Base-by-base conservation (phyloP, 1,140 invertebrate species). In the Pachypsylla venusta region DNA sequence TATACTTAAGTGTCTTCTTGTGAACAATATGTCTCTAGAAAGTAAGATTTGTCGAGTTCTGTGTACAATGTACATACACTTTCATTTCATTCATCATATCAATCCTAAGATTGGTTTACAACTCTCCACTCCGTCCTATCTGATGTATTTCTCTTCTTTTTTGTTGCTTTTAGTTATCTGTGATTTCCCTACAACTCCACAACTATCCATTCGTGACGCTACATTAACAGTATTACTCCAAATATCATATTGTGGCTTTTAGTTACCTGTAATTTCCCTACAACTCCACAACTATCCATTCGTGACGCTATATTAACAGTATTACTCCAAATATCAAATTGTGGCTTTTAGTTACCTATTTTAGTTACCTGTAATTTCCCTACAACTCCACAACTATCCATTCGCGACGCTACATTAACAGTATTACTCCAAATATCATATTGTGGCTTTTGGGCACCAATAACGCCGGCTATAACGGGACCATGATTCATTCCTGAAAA, bases 191-290 rank as follows among this genome's bases (percentile, higher is more conserved):
- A 93, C 88, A 63, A 87, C 76, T 0, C 93, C 93, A 60, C 91
- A 94, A 63, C 90, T 93, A 70, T 97, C 93, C 93, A 98, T 98
- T 25, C 94, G 74, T 7, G 90, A 95, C 1, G 86, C 85, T 4
- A 98, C 92, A 71, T 98, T 98, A 0, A 98, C 94, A 0, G 93
- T 93, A 71, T 98, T 97, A 2, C 94, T 92, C 94, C 94, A 98
- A 65, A 89, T 97, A 66, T 98, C 95, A 73, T 97, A 98, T 67
- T 97, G 93, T 0, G 94, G 95, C 69, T 98, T 98, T 68, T 94
- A 89, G 0, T 93, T 92, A 0, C 93, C 93, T 22, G 97, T 89
- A 12, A 98, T 87, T 0, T 87, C 89, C 89, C 88, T 78, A 93
- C 88, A 63, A 87, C 76, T 0, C 93, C 93, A 60, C 91, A 94